phyloP scores from a whole-genome alignment of 2,888 invertebrate species.

The Apantesis nais region DNA sequence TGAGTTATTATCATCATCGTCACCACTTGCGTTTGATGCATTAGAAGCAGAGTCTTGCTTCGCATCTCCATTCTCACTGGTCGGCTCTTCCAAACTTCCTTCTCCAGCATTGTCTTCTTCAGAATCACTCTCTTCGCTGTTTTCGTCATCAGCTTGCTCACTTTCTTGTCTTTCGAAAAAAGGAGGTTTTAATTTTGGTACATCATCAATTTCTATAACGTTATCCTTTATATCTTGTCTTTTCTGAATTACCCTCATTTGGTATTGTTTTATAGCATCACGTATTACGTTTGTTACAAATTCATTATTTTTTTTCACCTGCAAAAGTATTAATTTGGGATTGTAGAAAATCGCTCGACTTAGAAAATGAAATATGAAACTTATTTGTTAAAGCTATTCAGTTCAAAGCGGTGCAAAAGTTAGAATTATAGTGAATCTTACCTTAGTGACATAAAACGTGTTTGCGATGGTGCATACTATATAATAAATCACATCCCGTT shows the following conservation, averaged over 20 bases:
- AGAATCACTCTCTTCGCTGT: constrained; percentile 40
- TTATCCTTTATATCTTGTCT: constrained; percentile 61
- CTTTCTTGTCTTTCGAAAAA: constrained; percentile 64
- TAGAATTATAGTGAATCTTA: constrained; percentile 9
- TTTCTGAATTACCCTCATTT: constrained; percentile 31
- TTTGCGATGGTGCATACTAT: constrained; percentile 20
- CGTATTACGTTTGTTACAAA: constrained; percentile 23
- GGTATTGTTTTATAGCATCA: constrained; percentile 19
- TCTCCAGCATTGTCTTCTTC: constrained; percentile 54
- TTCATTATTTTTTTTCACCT: constrained; percentile 23
- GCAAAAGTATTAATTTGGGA: constrained; percentile 5
- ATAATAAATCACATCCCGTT: constrained; percentile 8
- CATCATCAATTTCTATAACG: constrained; percentile 62
- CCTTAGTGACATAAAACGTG: constrained; percentile 18
- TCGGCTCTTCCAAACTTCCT: constrained; percentile 57
- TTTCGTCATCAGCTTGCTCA: constrained; percentile 46
- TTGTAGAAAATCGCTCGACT: background rate
- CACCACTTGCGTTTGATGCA: constrained; percentile 29
- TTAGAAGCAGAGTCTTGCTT: constrained; percentile 58
- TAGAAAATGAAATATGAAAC: background rate
- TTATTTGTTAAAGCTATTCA: background rate
- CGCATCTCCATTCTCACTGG: constrained; percentile 43
- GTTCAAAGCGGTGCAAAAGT: background rate
- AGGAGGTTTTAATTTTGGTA: constrained; percentile 53
- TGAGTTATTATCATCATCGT: constrained; percentile 57